Conservation (phyloP, 2,888 invertebrate genomes). For the Cremastinae sp. region DNA sequence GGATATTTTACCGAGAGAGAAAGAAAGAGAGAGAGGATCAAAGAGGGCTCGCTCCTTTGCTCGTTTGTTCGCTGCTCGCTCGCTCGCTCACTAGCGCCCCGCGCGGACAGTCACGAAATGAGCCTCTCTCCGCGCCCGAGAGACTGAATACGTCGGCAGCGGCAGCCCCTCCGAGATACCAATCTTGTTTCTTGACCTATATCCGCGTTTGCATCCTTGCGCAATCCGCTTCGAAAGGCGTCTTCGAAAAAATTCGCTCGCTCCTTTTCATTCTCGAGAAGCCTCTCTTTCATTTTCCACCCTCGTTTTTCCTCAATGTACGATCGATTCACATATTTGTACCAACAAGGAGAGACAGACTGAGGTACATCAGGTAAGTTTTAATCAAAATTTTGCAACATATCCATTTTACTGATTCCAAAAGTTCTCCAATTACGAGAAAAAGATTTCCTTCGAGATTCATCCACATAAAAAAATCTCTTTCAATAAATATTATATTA, state of each 20-base stretch:
- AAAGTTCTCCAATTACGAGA: no score
- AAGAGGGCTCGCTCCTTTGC: no score
- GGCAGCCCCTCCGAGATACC: conserved; percentile 72
- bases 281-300: not conserved
- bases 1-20: not conserved
- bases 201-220: conserved; percentile 80
- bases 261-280: not conserved
- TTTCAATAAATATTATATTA: no score
- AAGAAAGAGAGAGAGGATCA: not conserved
- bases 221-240: conserved; percentile 75
- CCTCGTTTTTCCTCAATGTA: not conserved
- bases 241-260: conserved; percentile 70
- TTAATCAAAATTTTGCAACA: no score
- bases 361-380: no score
- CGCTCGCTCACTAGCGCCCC: conserved; percentile 36
- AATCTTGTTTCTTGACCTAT: conserved; percentile 80
- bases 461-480: no score
- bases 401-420: no score
- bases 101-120: conserved; percentile 61
- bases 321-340: no score
- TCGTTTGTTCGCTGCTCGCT: not conserved
- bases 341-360: no score
- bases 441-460: no score
- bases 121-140: conserved; percentile 40
- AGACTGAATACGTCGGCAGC: conserved; percentile 36